Conservation (phyloP, 2,888 invertebrate species). For the Tachina fera region DNA sequence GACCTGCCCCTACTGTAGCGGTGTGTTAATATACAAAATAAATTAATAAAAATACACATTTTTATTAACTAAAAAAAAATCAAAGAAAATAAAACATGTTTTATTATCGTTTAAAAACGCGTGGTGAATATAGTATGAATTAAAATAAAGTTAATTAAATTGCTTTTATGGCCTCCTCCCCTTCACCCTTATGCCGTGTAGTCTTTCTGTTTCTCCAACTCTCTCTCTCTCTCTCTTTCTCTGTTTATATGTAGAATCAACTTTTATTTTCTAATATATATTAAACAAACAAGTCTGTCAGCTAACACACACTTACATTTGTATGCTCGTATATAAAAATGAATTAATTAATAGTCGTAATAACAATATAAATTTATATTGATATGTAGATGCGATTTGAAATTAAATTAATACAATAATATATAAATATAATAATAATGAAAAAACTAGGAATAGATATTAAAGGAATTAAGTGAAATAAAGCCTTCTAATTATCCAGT, state of each 20-base stretch:
- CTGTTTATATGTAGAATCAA: not conserved
- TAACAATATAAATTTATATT: not conserved
- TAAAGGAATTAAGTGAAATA: constrained; percentile 29
- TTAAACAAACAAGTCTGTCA: constrained; percentile 29
- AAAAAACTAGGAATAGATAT: constrained; percentile 9
- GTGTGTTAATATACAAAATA: not conserved
- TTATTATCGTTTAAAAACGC: constrained; percentile 63
- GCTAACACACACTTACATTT: constrained; percentile 9
- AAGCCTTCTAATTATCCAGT: constrained; percentile 4
- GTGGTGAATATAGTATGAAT: constrained; percentile 52
- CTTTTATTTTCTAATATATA: constrained; percentile 46
- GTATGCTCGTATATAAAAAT: no score
- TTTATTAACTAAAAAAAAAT: constrained; percentile 23
- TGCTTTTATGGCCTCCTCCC: not conserved
- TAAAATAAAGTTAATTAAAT: constrained; percentile 52
- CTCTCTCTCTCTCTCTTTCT: not conserved
- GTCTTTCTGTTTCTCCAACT: not conserved
- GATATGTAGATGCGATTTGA: constrained; percentile 18
- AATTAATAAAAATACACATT: constrained; percentile 31
- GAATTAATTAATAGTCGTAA: constrained; percentile 22
- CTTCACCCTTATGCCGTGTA: not conserved
- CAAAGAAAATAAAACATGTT: constrained; percentile 60
- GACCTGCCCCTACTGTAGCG: not conserved
- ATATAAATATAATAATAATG: not conserved
- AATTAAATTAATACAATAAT: constrained; percentile 30